These are phyloP conservation scores for Planococcus citri DNA, from an alignment of 1,140 invertebrate species.

Conservation along the genomic window DNA sequence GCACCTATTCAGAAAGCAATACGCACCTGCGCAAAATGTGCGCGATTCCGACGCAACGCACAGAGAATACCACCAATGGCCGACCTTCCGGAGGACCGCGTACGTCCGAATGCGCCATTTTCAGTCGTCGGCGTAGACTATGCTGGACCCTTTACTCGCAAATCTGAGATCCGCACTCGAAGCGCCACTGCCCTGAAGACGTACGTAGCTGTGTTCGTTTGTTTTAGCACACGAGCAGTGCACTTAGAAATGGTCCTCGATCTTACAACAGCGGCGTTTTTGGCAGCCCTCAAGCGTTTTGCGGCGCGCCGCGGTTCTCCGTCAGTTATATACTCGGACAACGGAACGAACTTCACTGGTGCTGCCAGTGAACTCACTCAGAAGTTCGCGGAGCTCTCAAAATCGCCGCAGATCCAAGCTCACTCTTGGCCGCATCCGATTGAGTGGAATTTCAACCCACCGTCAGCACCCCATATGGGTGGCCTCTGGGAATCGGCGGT, in stretches of 20 bases:
- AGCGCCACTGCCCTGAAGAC: background rate
- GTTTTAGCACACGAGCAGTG: constrained; percentile 27
- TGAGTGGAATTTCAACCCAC: constrained; percentile 28
- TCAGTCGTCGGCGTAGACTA: background rate
- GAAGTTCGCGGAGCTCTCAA: background rate
- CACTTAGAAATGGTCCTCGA: constrained; percentile 25
- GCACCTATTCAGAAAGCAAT: background rate
- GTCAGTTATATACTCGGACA: constrained; percentile 25
- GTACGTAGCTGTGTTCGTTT: constrained; percentile 8
- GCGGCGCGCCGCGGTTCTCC: constrained; percentile 23
- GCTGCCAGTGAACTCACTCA: constrained; percentile 12
- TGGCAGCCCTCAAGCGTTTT: constrained; percentile 23
- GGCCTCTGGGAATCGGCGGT: constrained; percentile 33
- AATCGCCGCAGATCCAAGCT: too few relatives aligned
- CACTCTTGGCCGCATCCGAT: background rate
- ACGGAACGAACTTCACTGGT: constrained; percentile 27
- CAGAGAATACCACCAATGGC: background rate
- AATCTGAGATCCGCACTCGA: background rate
- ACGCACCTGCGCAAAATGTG: background rate
- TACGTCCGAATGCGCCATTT: background rate
- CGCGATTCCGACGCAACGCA: background rate
- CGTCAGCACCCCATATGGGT: constrained; percentile 31
- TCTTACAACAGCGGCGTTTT: constrained; percentile 25
- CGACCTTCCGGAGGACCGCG: background rate
- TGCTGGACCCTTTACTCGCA: background rate